A percentile compares a stretch with the other conserved stretches of the same genome.
These are phyloP conservation scores for Maconellicoccus hirsutus DNA, from an alignment of 1,140 invertebrate species.

Conservation along the genomic window DNA sequence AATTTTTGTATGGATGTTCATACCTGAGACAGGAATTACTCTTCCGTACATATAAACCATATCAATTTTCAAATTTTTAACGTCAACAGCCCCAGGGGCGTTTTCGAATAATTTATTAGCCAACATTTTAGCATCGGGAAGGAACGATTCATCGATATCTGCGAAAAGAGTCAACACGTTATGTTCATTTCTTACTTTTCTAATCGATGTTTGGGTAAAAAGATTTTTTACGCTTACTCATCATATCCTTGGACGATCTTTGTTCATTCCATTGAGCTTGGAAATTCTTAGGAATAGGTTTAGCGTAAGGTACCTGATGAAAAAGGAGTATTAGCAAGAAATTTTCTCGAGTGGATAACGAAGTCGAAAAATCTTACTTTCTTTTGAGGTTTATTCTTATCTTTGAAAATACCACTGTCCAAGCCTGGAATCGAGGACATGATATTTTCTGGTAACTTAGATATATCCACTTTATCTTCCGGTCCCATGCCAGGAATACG, in stretches of 20 bases:
- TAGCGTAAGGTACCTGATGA: constrained; percentile 64
- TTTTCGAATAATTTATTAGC: constrained; percentile 56
- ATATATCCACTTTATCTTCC: constrained; percentile 69
- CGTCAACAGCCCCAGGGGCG: constrained; percentile 52
- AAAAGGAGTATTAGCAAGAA: constrained; percentile 8
- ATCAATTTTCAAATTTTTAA: constrained; percentile 56
- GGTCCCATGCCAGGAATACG: constrained; percentile 88
- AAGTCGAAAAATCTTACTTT: constrained; percentile 41
- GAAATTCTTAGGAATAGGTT: constrained; percentile 90
- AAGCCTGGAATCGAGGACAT: constrained; percentile 66
- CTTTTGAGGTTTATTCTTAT: constrained; percentile 52
- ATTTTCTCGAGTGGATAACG: neutral
- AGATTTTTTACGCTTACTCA: too few relatives aligned
- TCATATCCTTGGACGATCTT: constrained; percentile 32
- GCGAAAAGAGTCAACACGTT: neutral
- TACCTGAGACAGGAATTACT: constrained; percentile 58
- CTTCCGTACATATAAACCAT: constrained; percentile 69
- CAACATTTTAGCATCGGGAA: constrained; percentile 38
- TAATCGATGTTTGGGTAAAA: neutral
- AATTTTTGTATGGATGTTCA: constrained; percentile 28
- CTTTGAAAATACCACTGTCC: constrained; percentile 62
- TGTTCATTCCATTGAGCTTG: constrained; percentile 91
- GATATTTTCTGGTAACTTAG: constrained; percentile 33
- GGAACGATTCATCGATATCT: constrained; percentile 38
- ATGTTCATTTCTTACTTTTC: neutral